phyloP scores from a whole-genome alignment of 2,797 vertebrate genomes.

The Arctocebus calabarensis region DNA sequence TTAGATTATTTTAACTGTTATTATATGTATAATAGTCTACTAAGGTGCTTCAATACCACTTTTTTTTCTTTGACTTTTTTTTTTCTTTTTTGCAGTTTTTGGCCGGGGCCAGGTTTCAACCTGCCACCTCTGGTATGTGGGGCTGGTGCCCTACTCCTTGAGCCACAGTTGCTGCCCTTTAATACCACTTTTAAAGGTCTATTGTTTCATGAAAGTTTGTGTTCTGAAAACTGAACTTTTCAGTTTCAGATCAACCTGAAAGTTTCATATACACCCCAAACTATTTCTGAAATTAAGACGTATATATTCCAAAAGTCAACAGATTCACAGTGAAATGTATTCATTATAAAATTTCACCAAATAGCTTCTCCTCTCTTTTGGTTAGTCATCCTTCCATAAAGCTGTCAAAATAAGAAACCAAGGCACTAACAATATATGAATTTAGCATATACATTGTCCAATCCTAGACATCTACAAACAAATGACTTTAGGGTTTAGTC shows the following conservation, averaged over 20 bases:
- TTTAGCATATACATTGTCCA: conserved; percentile 31
- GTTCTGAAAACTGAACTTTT: neutral
- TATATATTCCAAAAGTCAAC: neutral
- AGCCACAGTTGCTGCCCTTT: too few species aligned
- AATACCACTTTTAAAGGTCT: neutral
- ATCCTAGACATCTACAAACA: neutral
- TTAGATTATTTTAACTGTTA: conserved; percentile 23
- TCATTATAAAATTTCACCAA: conserved; percentile 39
- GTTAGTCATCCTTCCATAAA: conserved; percentile 5
- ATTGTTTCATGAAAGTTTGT: conserved; percentile 41
- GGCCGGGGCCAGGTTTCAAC: too few species aligned
- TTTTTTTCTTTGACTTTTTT: too few species aligned
- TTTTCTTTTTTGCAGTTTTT: too few species aligned
- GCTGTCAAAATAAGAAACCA: conserved; percentile 39
- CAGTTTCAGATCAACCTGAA: conserved; percentile 9
- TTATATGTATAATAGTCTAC: neutral
- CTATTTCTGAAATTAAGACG: conserved; percentile 38
- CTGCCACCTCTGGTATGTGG: too few species aligned
- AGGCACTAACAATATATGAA: neutral
- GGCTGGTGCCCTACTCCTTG: too few species aligned
- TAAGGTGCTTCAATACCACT: conserved; percentile 13
- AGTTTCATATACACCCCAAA: conserved; percentile 17
- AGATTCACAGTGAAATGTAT: conserved; percentile 33
- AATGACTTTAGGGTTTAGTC: conserved; percentile 14
- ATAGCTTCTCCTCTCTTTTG: conserved; percentile 17